Percentiles rank a stretch among this genome's conserved stretches.
Conservation (phyloP, 2,797 vertebrate genomes). For the Sebastes steindachneri region DNA sequence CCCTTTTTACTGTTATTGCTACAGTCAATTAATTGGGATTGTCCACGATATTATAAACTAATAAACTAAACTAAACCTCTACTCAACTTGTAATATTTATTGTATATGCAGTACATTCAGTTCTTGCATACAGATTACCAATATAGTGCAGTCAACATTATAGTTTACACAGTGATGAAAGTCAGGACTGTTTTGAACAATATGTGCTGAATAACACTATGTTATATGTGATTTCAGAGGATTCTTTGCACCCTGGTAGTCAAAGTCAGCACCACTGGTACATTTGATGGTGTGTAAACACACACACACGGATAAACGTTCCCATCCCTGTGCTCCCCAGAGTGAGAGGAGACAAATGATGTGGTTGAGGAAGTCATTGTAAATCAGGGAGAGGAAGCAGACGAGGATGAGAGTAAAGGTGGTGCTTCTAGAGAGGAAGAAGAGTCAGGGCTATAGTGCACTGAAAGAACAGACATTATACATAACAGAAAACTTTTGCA, state of each 20-base stretch:
- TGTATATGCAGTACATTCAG: no score
- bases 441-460: not conserved
- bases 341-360: slow-evolving; percentile 8
- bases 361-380: not conserved
- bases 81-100: no score
- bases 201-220: not conserved
- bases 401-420: not conserved
- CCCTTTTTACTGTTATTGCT: no score
- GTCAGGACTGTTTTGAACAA: not conserved
- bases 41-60: no score
- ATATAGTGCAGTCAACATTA: no score
- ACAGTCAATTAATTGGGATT: no score
- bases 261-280: not conserved
- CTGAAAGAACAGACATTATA: not conserved
- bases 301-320: not conserved
- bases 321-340: not conserved
- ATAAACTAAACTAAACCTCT: no score
- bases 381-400: slow-evolving; percentile 13
- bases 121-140: no score
- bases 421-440: not conserved
- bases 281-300: not conserved
- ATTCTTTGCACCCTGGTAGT: not conserved
- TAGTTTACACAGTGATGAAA: not conserved
- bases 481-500: not conserved
- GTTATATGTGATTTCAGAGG: not conserved